Base-by-base conservation (phyloP, 2,113 vertebrate species). In the Tachycineta bicolor region DNA sequence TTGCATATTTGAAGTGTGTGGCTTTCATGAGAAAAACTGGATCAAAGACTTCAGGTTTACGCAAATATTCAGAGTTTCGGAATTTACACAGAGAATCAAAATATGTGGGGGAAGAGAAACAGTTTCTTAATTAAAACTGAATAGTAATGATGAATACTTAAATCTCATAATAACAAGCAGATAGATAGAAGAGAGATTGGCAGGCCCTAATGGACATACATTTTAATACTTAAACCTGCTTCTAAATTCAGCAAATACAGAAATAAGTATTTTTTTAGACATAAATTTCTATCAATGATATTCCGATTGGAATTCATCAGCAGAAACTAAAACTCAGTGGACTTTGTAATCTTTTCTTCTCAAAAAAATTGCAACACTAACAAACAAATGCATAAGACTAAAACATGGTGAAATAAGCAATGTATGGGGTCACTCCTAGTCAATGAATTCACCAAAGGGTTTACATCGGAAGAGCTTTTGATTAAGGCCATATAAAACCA, bases 1-100 rank as follows among this genome's bases (percentile, higher is more conserved):
- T 77, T 22, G 6, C 0, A 0, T 43, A 60, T 79, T 68, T 52
- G 29, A 68, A 86, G 19, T 18, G 4, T 4, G 12, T 37, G 24
- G 19, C 14, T 77, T 91, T 68, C 14, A 46, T 43, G n/a, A 50
- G 23, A 70, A 71, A 62, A 88, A 63, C 6, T 73, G 44, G 37
- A 76, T 16, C 9, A 50, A 56, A 73, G 6, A 71, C 9, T 60
- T 71, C 41, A 64, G 2, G 5, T 94, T 89, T 83, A 39, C 24
- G 73, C 3, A 60, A 47, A 86, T 83, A 89, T 65, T 83, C 33
- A 28, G 11, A 87, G 5, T 29, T 50, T 12, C 77, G 69, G 87
- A 82, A 85, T 79, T 71, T 73, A 53, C 9, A 31, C 2, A 83
- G 31, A 2, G 0, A 4, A 39, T 39, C 14, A 31, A 34, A 89